Evolutionary conservation across 1,140 invertebrate genomes (phyloP).

Genomic region (Frieseomelitta varia): DNA sequence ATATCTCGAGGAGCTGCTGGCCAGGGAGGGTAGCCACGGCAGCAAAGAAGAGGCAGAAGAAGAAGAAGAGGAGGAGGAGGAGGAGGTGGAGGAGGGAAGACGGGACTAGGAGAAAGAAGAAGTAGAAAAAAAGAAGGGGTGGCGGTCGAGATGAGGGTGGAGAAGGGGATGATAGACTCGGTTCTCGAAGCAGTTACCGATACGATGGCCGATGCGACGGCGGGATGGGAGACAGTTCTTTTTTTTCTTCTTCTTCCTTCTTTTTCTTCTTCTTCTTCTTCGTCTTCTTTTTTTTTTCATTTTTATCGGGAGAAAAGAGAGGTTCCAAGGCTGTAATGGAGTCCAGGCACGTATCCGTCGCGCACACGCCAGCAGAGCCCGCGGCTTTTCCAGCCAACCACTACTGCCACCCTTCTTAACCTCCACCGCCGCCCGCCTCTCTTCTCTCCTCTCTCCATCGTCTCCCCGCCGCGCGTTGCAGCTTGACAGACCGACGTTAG

Average conservation of each 20-base stretch:
- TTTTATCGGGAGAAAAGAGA: conserved; percentile 73
- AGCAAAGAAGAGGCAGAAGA: conserved; percentile 25
- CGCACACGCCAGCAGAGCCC: conserved; percentile 74
- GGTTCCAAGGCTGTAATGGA: conserved; percentile 69
- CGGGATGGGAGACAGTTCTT: conserved; percentile 33
- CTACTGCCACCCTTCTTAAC: conserved; percentile 23
- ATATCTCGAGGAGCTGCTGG: conserved; percentile 48
- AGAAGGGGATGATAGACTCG: conserved; percentile 54
- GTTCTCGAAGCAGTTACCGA: conserved; percentile 70
- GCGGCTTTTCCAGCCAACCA: conserved; percentile 69
- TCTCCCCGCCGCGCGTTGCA: conserved; percentile 34
- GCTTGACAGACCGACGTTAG: conserved; percentile 67
- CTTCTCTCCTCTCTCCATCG: conserved; percentile 3
- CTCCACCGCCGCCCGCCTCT: neutral
- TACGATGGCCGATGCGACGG: conserved; percentile 54
- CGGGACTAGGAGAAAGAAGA: neutral
- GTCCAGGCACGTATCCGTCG: conserved; percentile 73
- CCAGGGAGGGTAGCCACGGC: conserved; percentile 35
- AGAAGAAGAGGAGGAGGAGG: neutral
- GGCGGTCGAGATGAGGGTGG: conserved; percentile 22
- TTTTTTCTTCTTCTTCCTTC: too few species aligned
- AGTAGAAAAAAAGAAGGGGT: neutral
- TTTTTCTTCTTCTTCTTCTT: too few species aligned
- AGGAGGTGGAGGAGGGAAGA: neutral
- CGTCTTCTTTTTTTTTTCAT: conserved; percentile 51